phyloP scores from a whole-genome alignment of 2,888 invertebrate genomes.

The Sinopyrophorus schimmeli region DNA sequence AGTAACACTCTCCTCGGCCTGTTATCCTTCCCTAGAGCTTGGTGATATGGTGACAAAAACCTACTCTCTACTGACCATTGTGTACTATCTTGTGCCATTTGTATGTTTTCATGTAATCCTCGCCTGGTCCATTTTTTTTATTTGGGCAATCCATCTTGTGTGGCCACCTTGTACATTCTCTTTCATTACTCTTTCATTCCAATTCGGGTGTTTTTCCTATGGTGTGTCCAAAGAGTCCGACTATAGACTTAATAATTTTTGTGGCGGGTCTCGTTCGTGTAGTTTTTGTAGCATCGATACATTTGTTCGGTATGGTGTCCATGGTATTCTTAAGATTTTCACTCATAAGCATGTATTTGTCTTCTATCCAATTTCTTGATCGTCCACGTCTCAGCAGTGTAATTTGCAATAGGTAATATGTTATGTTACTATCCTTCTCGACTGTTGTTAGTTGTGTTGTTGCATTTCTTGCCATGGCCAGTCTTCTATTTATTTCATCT shows the following conservation, averaged over 20 bases:
- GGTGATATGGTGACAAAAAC: neutral
- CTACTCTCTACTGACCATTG: neutral
- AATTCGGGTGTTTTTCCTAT: neutral
- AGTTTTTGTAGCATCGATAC: too few relatives aligned
- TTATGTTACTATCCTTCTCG: neutral
- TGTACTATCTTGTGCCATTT: neutral
- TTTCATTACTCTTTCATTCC: neutral
- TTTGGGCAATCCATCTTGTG: neutral
- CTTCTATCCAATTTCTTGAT: neutral
- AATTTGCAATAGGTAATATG: neutral
- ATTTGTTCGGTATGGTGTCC: neutral
- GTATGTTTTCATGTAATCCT: slow-evolving; percentile 1
- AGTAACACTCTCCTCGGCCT: neutral
- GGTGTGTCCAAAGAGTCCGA: slow-evolving; percentile 1
- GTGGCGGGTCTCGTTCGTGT: neutral
- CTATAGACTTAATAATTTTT: neutral
- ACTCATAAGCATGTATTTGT: neutral
- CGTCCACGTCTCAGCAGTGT: neutral
- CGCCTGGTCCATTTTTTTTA: neutral
- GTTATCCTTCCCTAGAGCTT: neutral
- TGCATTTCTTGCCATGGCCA: slow-evolving; percentile 1
- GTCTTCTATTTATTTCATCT: neutral
- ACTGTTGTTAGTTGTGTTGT: neutral
- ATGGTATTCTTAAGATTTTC: neutral
- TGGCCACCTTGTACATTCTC: slow-evolving; percentile 1